A percentile compares a stretch with the other conserved stretches of the same genome.
Conservation (phyloP, 2,888 invertebrate genomes). For the Pachliopta kotzebuea region DNA sequence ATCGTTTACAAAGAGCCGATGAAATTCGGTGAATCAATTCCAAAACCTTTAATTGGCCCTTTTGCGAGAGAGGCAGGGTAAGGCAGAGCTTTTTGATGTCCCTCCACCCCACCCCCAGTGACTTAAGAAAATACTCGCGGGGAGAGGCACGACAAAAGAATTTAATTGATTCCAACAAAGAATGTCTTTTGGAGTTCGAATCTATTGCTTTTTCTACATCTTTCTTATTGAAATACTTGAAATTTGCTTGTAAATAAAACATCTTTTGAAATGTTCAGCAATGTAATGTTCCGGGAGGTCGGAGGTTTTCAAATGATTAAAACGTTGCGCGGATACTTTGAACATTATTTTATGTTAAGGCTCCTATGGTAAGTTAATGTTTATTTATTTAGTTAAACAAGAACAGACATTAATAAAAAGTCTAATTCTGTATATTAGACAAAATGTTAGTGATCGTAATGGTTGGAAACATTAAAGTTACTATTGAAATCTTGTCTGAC, state of each 20-base stretch:
- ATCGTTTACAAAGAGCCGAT: constrained; percentile 55
- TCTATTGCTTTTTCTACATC: constrained; percentile 32
- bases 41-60: constrained; percentile 74
- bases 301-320: constrained; percentile 16
- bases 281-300: constrained; percentile 7
- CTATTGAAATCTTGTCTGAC: background rate
- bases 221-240: constrained; percentile 31
- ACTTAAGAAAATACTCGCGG: constrained; percentile 62
- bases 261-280: constrained; percentile 24
- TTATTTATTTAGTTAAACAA: background rate
- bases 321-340: constrained; percentile 6
- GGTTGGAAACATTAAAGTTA: background rate
- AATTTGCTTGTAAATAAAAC: constrained; percentile 30
- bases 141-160: constrained; percentile 62
- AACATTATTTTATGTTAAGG: background rate
- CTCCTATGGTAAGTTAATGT: background rate
- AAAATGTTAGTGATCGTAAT: background rate
- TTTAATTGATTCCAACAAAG: constrained; percentile 67
- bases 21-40: constrained; percentile 67
- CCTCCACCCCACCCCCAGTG: constrained; percentile 37
- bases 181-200: constrained; percentile 48
- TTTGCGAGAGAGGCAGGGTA: constrained; percentile 47
- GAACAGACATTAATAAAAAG: constrained; percentile 1
- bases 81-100: constrained; percentile 58
- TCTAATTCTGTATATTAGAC: background rate